Evolutionary conservation across 2,888 invertebrate genomes (phyloP).

Genomic region (Morpho deidamia): DNA sequence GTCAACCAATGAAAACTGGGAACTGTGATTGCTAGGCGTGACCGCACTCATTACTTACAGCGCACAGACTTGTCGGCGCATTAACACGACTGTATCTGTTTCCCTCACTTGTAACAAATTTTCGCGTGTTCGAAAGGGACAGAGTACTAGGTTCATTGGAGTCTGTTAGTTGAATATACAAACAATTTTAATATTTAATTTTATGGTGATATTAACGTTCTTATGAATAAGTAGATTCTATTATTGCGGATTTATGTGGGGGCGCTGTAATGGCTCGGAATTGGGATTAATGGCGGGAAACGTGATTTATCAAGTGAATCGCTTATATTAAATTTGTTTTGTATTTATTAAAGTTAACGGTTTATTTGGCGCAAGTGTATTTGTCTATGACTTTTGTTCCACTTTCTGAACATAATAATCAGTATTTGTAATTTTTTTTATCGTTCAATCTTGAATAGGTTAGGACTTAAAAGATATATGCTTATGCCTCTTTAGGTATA

Average conservation of each 20-base stretch:
- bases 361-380: slow-evolving; percentile 1
- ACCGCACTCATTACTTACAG: slow-evolving; percentile 64
- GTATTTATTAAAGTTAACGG: slow-evolving; percentile 9
- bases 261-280: slow-evolving; percentile 53
- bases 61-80: slow-evolving; percentile 26
- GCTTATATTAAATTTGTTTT: slow-evolving; percentile 23
- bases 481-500: too few relatives aligned
- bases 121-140: slow-evolving; percentile 29
- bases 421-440: too few relatives aligned
- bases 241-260: slow-evolving; percentile 59
- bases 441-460: too few relatives aligned
- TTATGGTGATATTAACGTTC: slow-evolving; percentile 63
- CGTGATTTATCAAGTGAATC: slow-evolving; percentile 32
- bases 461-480: too few relatives aligned
- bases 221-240: slow-evolving; percentile 65
- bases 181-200: slow-evolving; percentile 71
- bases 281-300: slow-evolving; percentile 33
- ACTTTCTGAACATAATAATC: too few relatives aligned
- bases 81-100: slow-evolving; percentile 30
- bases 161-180: slow-evolving; percentile 36
- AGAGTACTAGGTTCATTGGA: slow-evolving; percentile 34
- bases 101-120: slow-evolving; percentile 29
- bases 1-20: slow-evolving; percentile 56
- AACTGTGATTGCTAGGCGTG: slow-evolving; percentile 69
- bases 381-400: not conserved